phyloP scores from a whole-genome alignment of 2,113 vertebrate species.

The Promerops cafer region DNA sequence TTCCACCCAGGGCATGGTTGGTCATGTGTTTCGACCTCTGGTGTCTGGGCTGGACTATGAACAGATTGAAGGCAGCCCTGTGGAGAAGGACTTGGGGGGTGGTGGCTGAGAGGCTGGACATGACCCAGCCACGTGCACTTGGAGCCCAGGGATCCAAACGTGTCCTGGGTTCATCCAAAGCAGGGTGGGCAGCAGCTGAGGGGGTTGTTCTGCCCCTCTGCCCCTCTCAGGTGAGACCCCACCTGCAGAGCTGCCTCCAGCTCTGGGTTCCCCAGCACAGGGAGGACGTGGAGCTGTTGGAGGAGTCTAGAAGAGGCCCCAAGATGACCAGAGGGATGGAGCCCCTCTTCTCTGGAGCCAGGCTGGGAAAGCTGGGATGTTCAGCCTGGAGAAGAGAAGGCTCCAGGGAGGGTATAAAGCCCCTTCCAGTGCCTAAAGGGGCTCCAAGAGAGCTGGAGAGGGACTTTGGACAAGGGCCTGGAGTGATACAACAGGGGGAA shows the following conservation, averaged over 20 bases:
- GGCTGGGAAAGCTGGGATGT: neutral
- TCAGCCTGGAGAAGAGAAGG: neutral
- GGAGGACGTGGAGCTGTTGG: neutral
- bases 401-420: neutral
- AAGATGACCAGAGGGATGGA: neutral
- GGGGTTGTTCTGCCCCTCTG: neutral
- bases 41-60: neutral
- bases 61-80: neutral
- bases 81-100: neutral
- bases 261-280: neutral
- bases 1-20: neutral
- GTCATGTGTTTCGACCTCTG: neutral
- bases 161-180: neutral
- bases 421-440: neutral
- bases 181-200: neutral
- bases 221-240: neutral
- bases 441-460: neutral
- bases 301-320: neutral
- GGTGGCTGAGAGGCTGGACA: neutral
- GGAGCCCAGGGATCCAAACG: neutral
- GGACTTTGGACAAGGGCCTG: neutral
- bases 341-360: neutral
- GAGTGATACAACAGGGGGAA: accelerated
- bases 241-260: neutral
- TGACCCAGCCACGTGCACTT: neutral